These are phyloP conservation scores for Amiota mariae DNA, from an alignment of 2,888 invertebrate species.

Conservation along the genomic window DNA sequence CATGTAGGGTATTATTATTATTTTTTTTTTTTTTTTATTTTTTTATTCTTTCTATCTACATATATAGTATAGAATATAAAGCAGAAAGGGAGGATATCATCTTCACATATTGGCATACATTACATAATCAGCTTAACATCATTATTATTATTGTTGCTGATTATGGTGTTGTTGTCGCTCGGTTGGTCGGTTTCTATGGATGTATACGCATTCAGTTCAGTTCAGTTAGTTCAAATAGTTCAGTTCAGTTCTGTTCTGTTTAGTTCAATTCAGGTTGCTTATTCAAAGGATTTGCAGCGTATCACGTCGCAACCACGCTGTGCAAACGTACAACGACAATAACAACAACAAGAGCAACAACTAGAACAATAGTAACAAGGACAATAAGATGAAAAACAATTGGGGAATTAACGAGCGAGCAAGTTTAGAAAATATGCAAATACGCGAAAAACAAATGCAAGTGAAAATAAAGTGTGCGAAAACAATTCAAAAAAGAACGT, in stretches of 20 bases:
- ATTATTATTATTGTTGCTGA: conserved; percentile 36
- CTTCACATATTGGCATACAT: conserved; percentile 38
- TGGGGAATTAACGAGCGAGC: neutral
- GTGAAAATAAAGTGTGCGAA: conserved; percentile 8
- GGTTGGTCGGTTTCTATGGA: conserved; percentile 24
- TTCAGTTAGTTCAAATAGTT: conserved; percentile 46
- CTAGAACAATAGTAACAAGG: conserved; percentile 15
- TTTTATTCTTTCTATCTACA: no score
- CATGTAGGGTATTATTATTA: no score
- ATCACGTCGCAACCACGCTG: conserved; percentile 38
- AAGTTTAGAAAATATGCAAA: conserved; percentile 24
- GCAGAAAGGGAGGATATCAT: conserved; percentile 11
- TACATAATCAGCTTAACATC: conserved; percentile 63
- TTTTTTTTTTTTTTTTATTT: no score
- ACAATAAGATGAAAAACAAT: conserved; percentile 19
- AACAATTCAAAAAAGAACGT: neutral
- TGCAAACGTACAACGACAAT: conserved; percentile 31
- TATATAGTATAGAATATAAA: neutral
- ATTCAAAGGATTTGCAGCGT: conserved; percentile 48
- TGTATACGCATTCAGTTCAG: conserved; percentile 39
- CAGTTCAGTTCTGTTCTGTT: conserved; percentile 36
- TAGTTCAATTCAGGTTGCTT: conserved; percentile 44
- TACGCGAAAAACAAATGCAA: conserved; percentile 18
- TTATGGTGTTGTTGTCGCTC: conserved; percentile 35
- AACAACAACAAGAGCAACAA: conserved; percentile 31